Base-by-base conservation (phyloP, 1,140 invertebrate species). In the Littorina saxatilis region DNA sequence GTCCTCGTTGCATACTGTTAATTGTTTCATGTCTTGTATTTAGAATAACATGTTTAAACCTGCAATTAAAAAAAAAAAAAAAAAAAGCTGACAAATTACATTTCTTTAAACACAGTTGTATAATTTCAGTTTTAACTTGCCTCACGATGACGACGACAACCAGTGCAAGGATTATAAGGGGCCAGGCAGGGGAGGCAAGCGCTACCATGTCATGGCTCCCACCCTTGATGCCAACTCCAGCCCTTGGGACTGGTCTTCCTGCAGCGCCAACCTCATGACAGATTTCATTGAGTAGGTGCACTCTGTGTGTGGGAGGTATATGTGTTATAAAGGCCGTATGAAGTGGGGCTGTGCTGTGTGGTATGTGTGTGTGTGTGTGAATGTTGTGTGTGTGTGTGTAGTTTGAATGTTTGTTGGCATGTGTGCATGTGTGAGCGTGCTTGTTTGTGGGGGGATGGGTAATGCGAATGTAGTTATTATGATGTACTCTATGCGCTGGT, bases 241-340 rank as follows among this genome's bases (percentile, higher is more conserved):
- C 39, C 95, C 95, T 83, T 95, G 97, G 83, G 95, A 95, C 66
- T 98, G 97, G 97, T 98, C 97, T 0, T 94, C 95, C 82, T 98
- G 97, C 92, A 97, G 96, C 86, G 94, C 96, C 70, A 93, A 95
- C 79, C 95, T 96, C 88, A 96, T 98, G 84, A 97, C 96, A 29
- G 96, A 96, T 87, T 98, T 97, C 92, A 94, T 98, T 73, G 96
- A 98, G 97, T 98, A 94, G 93, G 94, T 93, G 68, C 29, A 5
- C n/a, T 23, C 4, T 5, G 35, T 68, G 66, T 39, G 35, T 68
- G 35, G 23, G 66, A n/a, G n/a, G n/a, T n/a, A n/a, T n/a, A n/a
- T n/a, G n/a, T n/a, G n/a, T n/a, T n/a, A n/a, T n/a, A n/a, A n/a
- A n/a, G n/a, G n/a, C n/a, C n/a, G n/a, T n/a, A n/a, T n/a, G n/a